Conservation (phyloP, 2,888 invertebrate genomes). For the Acleris cristana region DNA sequence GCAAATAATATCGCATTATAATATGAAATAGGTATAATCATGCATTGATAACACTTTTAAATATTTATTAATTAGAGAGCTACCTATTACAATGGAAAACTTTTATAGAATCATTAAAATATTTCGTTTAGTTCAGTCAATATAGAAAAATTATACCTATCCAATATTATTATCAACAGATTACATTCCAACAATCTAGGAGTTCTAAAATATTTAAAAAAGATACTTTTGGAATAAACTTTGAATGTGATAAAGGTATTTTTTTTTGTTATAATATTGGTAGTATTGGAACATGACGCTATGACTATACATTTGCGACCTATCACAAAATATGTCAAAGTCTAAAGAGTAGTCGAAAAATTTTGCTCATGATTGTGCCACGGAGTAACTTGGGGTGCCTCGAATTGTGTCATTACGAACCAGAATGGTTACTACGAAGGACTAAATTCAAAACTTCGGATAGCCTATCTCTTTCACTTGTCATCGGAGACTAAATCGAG, state of each 20-base stretch:
- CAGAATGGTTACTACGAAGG: too few relatives aligned
- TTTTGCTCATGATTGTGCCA: too few relatives aligned
- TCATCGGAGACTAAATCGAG: too few relatives aligned
- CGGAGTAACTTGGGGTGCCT: too few relatives aligned
- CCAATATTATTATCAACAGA: conserved; percentile 19
- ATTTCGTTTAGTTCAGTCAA: conserved; percentile 53
- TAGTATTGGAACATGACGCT: conserved; percentile 13
- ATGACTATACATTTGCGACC: background rate
- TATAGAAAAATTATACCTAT: conserved; percentile 48
- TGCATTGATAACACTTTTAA: conserved; percentile 32
- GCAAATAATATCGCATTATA: conserved; percentile 24
- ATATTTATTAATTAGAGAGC: conserved; percentile 63
- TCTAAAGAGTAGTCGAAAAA: background rate
- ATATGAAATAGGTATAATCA: conserved; percentile 35
- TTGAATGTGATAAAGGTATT: conserved; percentile 36
- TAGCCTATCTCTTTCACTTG: too few relatives aligned
- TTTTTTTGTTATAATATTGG: conserved; percentile 25
- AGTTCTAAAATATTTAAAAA: conserved; percentile 35
- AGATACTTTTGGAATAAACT: conserved; percentile 37
- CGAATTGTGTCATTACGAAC: too few relatives aligned
- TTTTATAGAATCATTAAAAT: conserved; percentile 40
- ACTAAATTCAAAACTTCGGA: too few relatives aligned
- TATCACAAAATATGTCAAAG: background rate
- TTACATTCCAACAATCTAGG: conserved; percentile 37
- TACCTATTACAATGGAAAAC: conserved; percentile 57